Evolutionary conservation across 2,888 invertebrate species (phyloP).

Genomic region (Coremacera marginata): DNA sequence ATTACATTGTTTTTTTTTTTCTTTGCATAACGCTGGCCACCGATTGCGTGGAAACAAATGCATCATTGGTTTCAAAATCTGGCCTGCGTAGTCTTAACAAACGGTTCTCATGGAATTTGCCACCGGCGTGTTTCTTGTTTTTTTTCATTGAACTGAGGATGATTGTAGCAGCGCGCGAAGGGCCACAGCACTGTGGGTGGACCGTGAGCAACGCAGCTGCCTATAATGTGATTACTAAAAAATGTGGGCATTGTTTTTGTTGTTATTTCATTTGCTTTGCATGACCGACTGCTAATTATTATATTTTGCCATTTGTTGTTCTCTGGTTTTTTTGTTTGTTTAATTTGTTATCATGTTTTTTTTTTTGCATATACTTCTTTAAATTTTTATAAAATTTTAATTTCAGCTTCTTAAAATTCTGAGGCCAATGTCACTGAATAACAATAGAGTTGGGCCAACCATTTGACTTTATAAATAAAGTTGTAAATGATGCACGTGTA

Average conservation of each 20-base stretch:
- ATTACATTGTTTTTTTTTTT: not conserved
- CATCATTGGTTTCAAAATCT: constrained; percentile 15
- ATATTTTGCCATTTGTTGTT: constrained; percentile 41
- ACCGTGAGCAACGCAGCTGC: constrained; percentile 36
- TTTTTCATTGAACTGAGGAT: no score
- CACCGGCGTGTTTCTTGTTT: no score
- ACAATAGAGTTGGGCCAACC: not conserved
- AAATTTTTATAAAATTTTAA: not conserved
- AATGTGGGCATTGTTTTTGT: not conserved
- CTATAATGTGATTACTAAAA: not conserved
- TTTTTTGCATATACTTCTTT: not conserved
- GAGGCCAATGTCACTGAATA: constrained; percentile 50
- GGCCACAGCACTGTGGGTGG: not conserved
- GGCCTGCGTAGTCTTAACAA: no score
- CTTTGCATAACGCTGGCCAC: constrained; percentile 32
- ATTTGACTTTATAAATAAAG: not conserved
- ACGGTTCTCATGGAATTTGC: no score
- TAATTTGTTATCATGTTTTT: constrained; percentile 38
- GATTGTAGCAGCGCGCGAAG: no score
- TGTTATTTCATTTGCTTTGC: constrained; percentile 48
- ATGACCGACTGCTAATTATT: constrained; percentile 66
- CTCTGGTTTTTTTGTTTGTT: constrained; percentile 38
- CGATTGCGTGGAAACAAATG: constrained; percentile 36
- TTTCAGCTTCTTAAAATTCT: constrained; percentile 41
- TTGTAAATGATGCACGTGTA: not conserved